Evolutionary conservation across 2,797 vertebrate species (phyloP).

Genomic region (Manis crassicaudata): DNA sequence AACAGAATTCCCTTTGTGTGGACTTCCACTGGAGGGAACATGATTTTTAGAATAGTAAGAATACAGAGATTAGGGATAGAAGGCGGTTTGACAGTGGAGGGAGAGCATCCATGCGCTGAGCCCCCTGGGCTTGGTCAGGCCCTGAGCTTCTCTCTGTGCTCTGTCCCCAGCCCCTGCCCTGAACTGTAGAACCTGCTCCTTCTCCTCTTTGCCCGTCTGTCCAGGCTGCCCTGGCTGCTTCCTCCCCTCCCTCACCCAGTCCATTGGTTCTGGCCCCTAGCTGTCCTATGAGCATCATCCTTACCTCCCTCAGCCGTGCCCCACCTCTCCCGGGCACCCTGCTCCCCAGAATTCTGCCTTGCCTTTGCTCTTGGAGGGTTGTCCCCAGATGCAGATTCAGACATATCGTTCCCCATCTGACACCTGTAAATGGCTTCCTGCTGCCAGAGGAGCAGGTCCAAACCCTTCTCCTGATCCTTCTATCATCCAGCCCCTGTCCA

Average conservation of each 20-base stretch:
- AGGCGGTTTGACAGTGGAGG: neutral
- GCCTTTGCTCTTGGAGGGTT: neutral
- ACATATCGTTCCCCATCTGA: neutral
- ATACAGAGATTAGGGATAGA: neutral
- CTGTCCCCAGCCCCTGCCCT: rapidly evolving
- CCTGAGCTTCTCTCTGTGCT: neutral
- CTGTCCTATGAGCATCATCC: neutral
- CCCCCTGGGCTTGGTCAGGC: neutral
- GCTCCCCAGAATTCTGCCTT: neutral
- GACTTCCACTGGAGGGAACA: neutral
- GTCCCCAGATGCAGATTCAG: neutral
- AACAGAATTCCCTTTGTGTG: neutral
- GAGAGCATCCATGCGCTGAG: neutral
- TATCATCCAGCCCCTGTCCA: neutral
- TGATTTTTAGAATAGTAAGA: neutral
- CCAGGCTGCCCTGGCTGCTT: too few species aligned
- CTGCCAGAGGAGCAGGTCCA: neutral
- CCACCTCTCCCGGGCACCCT: neutral
- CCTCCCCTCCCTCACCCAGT: neutral
- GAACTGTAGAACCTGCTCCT: neutral
- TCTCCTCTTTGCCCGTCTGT: neutral
- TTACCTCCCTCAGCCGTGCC: neutral
- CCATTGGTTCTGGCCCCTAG: neutral
- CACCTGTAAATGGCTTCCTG: neutral
- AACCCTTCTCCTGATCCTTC: neutral